Evolutionary conservation across 2,113 vertebrate species (phyloP).

Genomic region (Tylochromis polylepis): DNA sequence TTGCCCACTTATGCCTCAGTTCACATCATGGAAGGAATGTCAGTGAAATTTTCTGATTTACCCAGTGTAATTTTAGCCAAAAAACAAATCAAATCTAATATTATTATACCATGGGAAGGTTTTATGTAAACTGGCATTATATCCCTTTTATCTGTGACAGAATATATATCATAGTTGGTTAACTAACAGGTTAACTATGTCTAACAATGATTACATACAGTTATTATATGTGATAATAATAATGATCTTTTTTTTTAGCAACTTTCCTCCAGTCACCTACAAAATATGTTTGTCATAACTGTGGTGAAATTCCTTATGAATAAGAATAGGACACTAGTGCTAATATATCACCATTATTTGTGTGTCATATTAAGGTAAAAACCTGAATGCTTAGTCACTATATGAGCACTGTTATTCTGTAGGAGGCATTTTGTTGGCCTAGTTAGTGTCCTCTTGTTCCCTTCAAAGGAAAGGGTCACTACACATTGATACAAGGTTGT

Average conservation of each 20-base stretch:
- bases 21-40: not conserved
- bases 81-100: not conserved
- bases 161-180: not conserved
- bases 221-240: not conserved
- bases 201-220: not conserved
- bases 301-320: not conserved
- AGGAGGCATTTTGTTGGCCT: not conserved
- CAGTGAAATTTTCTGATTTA: not conserved
- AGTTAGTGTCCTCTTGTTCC: not conserved
- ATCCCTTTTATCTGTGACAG: not conserved
- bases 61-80: not conserved
- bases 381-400: not conserved
- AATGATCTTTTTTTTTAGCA: not conserved
- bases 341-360: not conserved
- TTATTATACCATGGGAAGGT: not conserved
- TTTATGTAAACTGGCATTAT: not conserved
- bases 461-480: not conserved
- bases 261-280: not conserved
- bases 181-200: not conserved
- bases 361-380: not conserved
- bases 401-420: not conserved
- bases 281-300: accelerated
- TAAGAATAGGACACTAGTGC: not conserved
- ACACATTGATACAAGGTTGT: not conserved
- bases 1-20: not conserved